phyloP scores from a whole-genome alignment of 2,888 invertebrate species.

The Eupithecia subfuscata region DNA sequence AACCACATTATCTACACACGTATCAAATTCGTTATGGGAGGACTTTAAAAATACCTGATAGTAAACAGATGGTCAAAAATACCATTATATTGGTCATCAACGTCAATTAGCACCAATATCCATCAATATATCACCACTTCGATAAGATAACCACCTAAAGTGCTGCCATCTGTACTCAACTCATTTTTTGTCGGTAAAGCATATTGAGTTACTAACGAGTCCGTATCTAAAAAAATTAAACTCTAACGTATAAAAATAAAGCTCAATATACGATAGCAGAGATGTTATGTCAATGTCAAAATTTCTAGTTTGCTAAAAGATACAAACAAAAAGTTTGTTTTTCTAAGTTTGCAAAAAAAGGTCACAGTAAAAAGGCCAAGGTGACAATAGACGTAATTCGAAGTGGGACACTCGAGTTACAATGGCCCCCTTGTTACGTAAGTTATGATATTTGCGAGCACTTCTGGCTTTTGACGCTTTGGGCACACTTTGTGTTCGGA shows the following conservation, averaged over 20 bases:
- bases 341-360: slow-evolving; percentile 62
- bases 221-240: not conserved
- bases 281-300: slow-evolving; percentile 28
- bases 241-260: slow-evolving; percentile 14
- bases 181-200: slow-evolving; percentile 47
- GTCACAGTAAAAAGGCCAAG: slow-evolving; percentile 52
- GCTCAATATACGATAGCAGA: slow-evolving; percentile 17
- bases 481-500: not conserved
- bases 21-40: not conserved
- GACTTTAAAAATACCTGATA: slow-evolving; percentile 14
- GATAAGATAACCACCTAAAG: slow-evolving; percentile 60
- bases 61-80: slow-evolving; percentile 32
- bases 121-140: slow-evolving; percentile 53
- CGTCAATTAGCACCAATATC: slow-evolving; percentile 60
- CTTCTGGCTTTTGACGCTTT: slow-evolving; percentile 26
- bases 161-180: slow-evolving; percentile 56
- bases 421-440: slow-evolving; percentile 54
- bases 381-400: slow-evolving; percentile 64
- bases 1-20: not conserved
- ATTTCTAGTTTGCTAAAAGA: slow-evolving; percentile 54
- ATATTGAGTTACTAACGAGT: slow-evolving; percentile 56
- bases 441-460: slow-evolving; percentile 42
- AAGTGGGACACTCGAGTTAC: slow-evolving; percentile 64
- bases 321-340: slow-evolving; percentile 67
- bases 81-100: slow-evolving; percentile 50